Conservation (phyloP, 2,888 invertebrate species). For the Marasmarcha lunaedactyla region DNA sequence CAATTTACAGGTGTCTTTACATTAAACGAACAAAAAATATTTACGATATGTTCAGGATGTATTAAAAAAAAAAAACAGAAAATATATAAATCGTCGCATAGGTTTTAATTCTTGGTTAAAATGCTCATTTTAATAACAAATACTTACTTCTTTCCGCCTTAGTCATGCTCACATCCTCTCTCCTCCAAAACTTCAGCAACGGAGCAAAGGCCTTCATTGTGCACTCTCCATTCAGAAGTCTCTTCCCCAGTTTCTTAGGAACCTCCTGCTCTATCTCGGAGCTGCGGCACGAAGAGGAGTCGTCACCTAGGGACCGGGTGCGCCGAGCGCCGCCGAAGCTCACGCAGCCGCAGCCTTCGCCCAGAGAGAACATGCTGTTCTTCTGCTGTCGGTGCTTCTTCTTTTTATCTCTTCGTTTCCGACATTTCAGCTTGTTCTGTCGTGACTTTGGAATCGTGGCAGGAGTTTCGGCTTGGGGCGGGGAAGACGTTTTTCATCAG, state of each 20-base stretch:
- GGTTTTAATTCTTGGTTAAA: too few relatives aligned
- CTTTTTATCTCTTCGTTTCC: conserved; percentile 62
- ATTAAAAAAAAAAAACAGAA: too few relatives aligned
- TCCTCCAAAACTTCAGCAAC: conserved; percentile 76
- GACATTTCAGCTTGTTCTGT: conserved; percentile 53
- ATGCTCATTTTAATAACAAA: too few relatives aligned
- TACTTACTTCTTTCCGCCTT: conserved; percentile 82
- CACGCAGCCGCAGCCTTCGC: conserved; percentile 63
- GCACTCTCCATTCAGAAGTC: conserved; percentile 50
- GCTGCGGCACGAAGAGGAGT: conserved; percentile 59
- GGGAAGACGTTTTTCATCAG: not conserved
- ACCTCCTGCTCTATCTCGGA: conserved; percentile 64
- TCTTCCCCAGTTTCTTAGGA: conserved; percentile 43
- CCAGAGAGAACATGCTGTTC: conserved; percentile 59
- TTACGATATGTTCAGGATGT: too few relatives aligned
- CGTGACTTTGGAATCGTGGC: conserved; percentile 53
- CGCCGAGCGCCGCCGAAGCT: conserved; percentile 49
- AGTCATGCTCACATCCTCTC: conserved; percentile 80
- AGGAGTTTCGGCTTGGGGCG: conserved; percentile 8
- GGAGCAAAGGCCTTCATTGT: conserved; percentile 70
- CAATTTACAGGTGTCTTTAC: too few relatives aligned
- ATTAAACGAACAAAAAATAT: too few relatives aligned
- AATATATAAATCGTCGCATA: too few relatives aligned
- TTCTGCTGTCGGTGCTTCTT: conserved; percentile 48
- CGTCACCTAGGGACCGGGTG: conserved; percentile 48